Base-by-base conservation (phyloP, 2,888 invertebrate genomes). In the Candidula unifasciata region DNA sequence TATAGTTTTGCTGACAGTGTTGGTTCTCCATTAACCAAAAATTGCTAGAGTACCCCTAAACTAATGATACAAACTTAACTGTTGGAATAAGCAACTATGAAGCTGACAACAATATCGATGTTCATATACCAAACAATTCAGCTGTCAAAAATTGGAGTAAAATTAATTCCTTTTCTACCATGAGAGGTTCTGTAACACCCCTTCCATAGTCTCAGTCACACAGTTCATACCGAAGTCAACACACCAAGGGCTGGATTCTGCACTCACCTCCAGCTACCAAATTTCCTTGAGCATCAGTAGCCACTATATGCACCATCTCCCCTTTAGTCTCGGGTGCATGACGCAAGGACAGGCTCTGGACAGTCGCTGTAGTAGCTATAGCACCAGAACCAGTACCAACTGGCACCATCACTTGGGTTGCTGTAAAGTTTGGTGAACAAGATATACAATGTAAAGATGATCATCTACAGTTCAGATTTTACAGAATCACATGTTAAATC, bases 281-380 rank as follows among this genome's bases (percentile, higher is more conserved):
- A 85, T 91, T 91, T 64, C 91, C 91, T 21, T 88, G 87, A 71
- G 90, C 89, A 87, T 92, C 92, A 76, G 92, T 90, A 16, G 92
- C 90, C 18, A 93, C 90, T 80, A 93, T 92, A 80, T 93, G 93
- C 21, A 93, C 91, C 33, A 91, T 92, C 82, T 92, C 92, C 27
- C 91, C 92, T 64, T 85, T 85, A 71, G 89, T 89, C 44, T 91
- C 89, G 52, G 87, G 66, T 60, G 71, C 78, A 64, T 82, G 84
- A 52, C 83, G 85, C 21, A 88, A 76, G 8, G 88, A 78, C 21
- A 87, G 54, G 21, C 83, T 80, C 52, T 86, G 81, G 6, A 81
- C 78, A 27, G 83, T 71, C n/a, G 80, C 77, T 57, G 81, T 68
- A n/a, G 66, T 77, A n/a, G 68, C 52, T 3, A 80, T 66, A 8